Conservation (phyloP, 2,797 vertebrate species). For the Semaprochilodus insignis region DNA sequence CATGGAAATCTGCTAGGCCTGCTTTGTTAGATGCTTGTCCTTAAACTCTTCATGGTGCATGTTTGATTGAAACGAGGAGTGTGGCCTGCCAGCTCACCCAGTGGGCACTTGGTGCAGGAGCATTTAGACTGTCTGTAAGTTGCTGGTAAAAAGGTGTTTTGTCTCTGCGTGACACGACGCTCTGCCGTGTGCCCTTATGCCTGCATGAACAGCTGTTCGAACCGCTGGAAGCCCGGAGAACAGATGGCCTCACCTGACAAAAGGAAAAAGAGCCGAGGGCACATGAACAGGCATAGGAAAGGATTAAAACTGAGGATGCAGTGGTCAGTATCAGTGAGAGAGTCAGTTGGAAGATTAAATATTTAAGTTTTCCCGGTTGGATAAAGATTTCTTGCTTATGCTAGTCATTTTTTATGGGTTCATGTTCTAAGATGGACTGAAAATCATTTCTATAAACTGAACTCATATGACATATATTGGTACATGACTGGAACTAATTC, state of each 20-base stretch:
- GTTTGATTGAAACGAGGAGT: constrained; percentile 43
- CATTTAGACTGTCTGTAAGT: constrained; percentile 65
- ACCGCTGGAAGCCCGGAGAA: constrained; percentile 66
- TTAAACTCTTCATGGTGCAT: constrained; percentile 30
- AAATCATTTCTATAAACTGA: no score
- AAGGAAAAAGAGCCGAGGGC: constrained; percentile 34
- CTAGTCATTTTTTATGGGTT: background rate
- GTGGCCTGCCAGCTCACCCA: constrained; percentile 55
- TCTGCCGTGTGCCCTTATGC: constrained; percentile 58
- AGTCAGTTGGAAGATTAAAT: background rate
- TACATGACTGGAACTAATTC: no score
- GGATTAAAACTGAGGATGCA: background rate
- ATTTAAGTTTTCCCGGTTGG: background rate
- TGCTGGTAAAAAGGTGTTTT: constrained; percentile 66
- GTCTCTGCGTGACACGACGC: constrained; percentile 62
- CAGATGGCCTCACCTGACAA: constrained; percentile 65
- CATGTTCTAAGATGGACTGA: no score
- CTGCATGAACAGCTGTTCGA: constrained; percentile 67
- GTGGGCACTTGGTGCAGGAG: constrained; percentile 55
- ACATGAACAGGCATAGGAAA: constrained; percentile 34
- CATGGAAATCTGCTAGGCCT: constrained; percentile 1
- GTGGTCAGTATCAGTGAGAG: background rate
- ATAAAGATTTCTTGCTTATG: background rate
- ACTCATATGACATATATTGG: no score
- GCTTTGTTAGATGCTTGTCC: constrained; percentile 25